phyloP scores from a whole-genome alignment of 2,797 vertebrate species.

The Tympanoctomys barrerae region DNA sequence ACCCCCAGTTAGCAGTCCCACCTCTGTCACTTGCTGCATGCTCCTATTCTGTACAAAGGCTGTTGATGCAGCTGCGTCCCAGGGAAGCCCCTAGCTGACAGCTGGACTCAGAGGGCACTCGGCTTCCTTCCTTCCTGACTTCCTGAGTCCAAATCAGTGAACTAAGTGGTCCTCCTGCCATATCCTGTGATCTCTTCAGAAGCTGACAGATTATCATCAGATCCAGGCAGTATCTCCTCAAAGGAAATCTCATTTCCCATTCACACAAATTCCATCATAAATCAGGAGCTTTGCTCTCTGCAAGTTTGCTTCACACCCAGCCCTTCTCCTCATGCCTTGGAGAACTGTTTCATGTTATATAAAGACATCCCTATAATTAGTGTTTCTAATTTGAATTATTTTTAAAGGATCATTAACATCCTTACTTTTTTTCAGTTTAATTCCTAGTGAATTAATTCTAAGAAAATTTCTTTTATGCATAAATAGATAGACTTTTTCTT shows the following conservation, averaged over 20 bases:
- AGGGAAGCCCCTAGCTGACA: not conserved
- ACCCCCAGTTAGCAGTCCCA: not conserved
- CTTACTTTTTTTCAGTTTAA: constrained; percentile 70
- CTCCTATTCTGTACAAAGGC: not conserved
- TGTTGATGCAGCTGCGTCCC: too few species aligned
- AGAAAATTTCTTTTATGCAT: constrained; percentile 74
- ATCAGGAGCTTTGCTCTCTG: not conserved
- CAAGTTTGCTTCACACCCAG: not conserved
- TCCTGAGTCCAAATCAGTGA: not conserved
- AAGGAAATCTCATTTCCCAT: constrained; percentile 1
- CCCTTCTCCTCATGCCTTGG: not conserved
- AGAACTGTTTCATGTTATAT: constrained; percentile 68
- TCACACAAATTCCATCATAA: not conserved
- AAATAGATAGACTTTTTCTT: constrained; percentile 66
- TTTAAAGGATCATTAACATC: constrained; percentile 66
- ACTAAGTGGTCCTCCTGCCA: not conserved
- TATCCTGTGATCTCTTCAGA: not conserved
- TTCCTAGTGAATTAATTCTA: constrained; percentile 78
- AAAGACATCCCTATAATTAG: constrained; percentile 77
- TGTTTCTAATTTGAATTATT: constrained; percentile 77
- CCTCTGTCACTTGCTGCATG: fast-evolving
- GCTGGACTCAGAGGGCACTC: not conserved
- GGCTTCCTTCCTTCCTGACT: not conserved
- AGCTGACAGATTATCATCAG: not conserved
- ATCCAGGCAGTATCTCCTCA: not conserved